These are phyloP conservation scores for Halcyon senegalensis DNA, from an alignment of 2,113 vertebrate genomes.

Conservation along the genomic window DNA sequence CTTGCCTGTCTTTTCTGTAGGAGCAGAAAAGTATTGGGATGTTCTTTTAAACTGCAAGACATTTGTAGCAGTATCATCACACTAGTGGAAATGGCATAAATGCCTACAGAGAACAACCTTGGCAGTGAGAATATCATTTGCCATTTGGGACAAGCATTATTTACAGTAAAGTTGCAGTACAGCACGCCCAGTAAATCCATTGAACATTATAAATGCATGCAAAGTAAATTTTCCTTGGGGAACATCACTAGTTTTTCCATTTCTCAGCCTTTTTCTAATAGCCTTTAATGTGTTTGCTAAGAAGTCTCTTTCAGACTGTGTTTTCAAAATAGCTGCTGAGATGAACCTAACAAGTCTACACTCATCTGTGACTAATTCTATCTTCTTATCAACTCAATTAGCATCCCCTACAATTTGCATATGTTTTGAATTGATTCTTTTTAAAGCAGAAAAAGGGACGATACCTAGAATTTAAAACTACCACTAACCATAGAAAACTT, in stretches of 20 bases:
- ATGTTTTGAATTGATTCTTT: not conserved
- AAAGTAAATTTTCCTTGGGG: not conserved
- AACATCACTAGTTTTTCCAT: not conserved
- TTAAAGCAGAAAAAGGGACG: not conserved
- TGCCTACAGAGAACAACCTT: not conserved
- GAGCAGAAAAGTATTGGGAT: not conserved
- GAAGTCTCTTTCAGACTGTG: not conserved
- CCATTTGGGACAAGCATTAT: conserved; percentile 16
- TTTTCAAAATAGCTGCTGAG: not conserved
- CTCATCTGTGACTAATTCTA: not conserved
- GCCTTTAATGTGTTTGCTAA: not conserved
- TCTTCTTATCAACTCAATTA: not conserved
- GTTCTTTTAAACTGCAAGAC: not conserved
- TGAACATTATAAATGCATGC: not conserved
- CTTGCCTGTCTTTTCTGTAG: not conserved
- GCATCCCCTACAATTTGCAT: not conserved
- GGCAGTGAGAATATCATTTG: not conserved
- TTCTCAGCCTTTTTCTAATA: not conserved
- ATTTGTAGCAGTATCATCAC: not conserved
- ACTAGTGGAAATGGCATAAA: not conserved
- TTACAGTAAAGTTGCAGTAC: not conserved
- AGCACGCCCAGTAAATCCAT: conserved; percentile 4
- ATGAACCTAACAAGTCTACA: not conserved
- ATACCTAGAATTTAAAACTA: not conserved
- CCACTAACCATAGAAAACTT: not conserved